Evolutionary conservation across 1,140 invertebrate species (phyloP).

Genomic region (Chironomus striatipennis): DNA sequence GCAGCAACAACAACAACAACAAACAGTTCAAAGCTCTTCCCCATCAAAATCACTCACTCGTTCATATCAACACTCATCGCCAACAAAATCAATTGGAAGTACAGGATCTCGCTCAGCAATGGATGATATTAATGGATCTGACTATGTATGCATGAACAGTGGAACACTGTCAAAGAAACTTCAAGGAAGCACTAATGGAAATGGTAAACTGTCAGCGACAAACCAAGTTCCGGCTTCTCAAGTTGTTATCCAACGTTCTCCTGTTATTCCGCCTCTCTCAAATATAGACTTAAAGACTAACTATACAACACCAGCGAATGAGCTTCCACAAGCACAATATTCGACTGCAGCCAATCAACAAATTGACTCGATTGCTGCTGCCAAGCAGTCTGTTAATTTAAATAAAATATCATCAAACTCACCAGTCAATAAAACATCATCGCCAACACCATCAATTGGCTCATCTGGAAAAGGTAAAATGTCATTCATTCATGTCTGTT

Average conservation of each 20-base stretch:
- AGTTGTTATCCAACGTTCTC: conserved; percentile 33
- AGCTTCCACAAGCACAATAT: conserved; percentile 15
- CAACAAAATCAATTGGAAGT: neutral
- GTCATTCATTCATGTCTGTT: neutral
- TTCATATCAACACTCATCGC: neutral
- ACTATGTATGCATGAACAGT: conserved; percentile 62
- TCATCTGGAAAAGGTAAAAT: neutral
- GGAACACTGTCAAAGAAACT: conserved; percentile 36
- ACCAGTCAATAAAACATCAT: conserved; percentile 35
- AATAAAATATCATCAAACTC: conserved; percentile 11
- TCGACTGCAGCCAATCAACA: neutral
- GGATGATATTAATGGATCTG: conserved; percentile 58
- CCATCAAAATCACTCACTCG: conserved; percentile 10
- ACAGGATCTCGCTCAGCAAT: neutral
- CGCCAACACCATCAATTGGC: conserved; percentile 29
- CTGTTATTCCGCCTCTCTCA: conserved; percentile 34
- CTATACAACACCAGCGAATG: conserved; percentile 29
- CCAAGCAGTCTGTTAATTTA: conserved; percentile 7
- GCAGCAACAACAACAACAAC: neutral
- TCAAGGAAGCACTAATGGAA: neutral
- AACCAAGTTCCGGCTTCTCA: neutral
- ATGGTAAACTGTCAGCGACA: neutral
- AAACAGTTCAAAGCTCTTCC: conserved; percentile 32
- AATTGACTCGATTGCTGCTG: neutral
- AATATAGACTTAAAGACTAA: conserved; percentile 38